A percentile compares a stretch with the other conserved stretches of the same genome.
Evolutionary conservation across 1,140 invertebrate species (phyloP).

Genomic region (Drosophila pectinifera): DNA sequence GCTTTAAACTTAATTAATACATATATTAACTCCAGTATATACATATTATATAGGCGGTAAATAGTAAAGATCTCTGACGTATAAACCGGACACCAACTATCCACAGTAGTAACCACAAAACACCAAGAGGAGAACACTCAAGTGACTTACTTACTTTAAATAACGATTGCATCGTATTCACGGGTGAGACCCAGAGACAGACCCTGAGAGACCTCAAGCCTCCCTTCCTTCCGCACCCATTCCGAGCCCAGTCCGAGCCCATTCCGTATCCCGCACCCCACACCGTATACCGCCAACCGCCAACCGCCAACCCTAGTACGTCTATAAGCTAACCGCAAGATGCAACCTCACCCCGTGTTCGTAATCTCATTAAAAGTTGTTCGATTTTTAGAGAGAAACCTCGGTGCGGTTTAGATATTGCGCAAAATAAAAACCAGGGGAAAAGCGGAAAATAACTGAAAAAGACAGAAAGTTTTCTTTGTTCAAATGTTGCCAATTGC

Average conservation of each 20-base stretch:
- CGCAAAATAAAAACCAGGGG: conserved; percentile 5
- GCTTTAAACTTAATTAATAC: conserved; percentile 49
- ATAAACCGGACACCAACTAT: conserved; percentile 38
- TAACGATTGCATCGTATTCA: conserved; percentile 7
- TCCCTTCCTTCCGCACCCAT: not conserved
- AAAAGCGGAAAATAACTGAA: not conserved
- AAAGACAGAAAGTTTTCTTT: conserved; percentile 23
- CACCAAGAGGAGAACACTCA: conserved; percentile 24
- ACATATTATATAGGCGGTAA: conserved; percentile 27
- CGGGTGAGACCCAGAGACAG: conserved; percentile 7
- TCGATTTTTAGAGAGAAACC: conserved; percentile 26
- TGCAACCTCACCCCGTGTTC: conserved; percentile 24
- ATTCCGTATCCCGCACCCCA: not conserved
- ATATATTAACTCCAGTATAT: conserved; percentile 18
- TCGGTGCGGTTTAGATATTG: conserved; percentile 35
- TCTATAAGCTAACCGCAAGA: conserved; percentile 21
- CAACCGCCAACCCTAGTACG: conserved; percentile 5
- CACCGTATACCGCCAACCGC: not conserved
- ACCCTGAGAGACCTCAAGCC: conserved; percentile 13
- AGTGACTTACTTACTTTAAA: conserved; percentile 42
- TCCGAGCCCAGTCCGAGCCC: not conserved
- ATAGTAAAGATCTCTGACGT: not conserved
- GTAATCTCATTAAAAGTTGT: conserved; percentile 27
- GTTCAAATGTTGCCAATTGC: conserved; percentile 46
- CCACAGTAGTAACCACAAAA: conserved; percentile 14